Percentiles rank a stretch among this genome's conserved stretches.
These are phyloP conservation scores for Hypotaenidia okinawae DNA, from an alignment of 2,797 vertebrate genomes.

Conservation along the genomic window DNA sequence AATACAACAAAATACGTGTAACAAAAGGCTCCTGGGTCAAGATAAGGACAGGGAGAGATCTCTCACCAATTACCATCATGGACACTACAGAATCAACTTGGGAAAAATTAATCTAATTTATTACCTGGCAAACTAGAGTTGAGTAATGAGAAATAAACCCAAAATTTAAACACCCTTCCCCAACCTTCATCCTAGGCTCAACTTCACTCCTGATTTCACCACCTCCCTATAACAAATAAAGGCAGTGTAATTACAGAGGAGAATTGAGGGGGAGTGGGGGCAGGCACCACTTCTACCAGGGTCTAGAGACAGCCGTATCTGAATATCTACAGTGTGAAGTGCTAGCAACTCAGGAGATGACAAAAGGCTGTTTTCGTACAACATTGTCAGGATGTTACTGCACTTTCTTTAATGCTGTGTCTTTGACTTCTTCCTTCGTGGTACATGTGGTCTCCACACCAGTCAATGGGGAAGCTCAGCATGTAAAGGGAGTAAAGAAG, in stretches of 20 bases:
- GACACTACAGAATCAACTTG: too few species aligned
- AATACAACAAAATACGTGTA: too few species aligned
- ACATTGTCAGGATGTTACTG: neutral
- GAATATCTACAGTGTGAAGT: neutral
- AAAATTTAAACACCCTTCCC: too few species aligned
- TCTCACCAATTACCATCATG: too few species aligned
- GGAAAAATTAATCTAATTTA: too few species aligned
- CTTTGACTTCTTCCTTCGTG: too few species aligned
- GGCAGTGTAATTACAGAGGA: neutral
- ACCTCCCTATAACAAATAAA: neutral
- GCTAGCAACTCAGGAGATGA: neutral
- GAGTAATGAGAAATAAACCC: too few species aligned
- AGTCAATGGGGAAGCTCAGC: neutral
- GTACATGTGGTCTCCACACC: neutral
- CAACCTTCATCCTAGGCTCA: too few species aligned
- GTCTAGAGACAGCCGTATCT: neutral
- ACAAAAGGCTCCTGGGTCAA: too few species aligned
- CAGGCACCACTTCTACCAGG: neutral
- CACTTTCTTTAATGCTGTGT: neutral
- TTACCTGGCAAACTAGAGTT: too few species aligned
- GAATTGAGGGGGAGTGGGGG: neutral
- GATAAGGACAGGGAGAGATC: too few species aligned
- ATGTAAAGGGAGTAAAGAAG: neutral
- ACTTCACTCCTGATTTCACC: too few species aligned
- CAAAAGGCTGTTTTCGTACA: neutral